Evolutionary conservation across 2,113 vertebrate species (phyloP).

Genomic region (Varanus salvator): DNA sequence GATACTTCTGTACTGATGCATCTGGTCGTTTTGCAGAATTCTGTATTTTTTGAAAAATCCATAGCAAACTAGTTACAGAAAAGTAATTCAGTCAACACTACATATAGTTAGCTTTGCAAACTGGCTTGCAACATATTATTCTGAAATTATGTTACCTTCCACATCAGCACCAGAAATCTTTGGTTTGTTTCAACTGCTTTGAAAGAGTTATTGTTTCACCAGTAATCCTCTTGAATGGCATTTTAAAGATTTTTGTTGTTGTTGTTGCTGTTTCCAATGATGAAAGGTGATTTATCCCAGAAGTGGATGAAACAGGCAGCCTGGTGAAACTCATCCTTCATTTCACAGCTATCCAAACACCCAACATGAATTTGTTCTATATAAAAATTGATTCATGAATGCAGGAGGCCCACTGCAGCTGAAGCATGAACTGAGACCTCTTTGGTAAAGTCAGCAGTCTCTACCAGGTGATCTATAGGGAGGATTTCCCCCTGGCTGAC

Average conservation of each 20-base stretch:
- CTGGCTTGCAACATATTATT: conserved; percentile 52
- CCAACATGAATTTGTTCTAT: conserved; percentile 43
- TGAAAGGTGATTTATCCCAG: conserved; percentile 70
- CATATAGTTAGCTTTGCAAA: neutral
- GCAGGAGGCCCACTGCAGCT: neutral
- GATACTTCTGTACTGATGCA: neutral
- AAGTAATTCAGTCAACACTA: neutral
- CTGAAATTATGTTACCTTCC: conserved; percentile 43
- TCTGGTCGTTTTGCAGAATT: neutral
- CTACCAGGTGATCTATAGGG: conserved; percentile 46
- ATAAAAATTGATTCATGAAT: conserved; percentile 66
- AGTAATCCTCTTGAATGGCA: conserved; percentile 64
- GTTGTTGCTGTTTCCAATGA: conserved; percentile 43
- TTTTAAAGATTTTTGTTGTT: conserved; percentile 70
- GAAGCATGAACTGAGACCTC: neutral
- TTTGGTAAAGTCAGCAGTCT: conserved; percentile 20
- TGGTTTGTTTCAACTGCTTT: conserved; percentile 66
- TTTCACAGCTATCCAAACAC: conserved; percentile 66
- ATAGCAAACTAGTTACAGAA: neutral
- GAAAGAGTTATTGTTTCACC: conserved; percentile 64
- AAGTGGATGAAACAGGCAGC: conserved; percentile 62
- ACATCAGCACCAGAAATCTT: conserved; percentile 35
- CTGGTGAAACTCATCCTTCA: conserved; percentile 65
- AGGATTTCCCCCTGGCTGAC: conserved; percentile 27
- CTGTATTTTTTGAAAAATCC: neutral